Evolutionary conservation across 2,888 invertebrate species (phyloP).

Genomic region (Siphlonurus alternatus): DNA sequence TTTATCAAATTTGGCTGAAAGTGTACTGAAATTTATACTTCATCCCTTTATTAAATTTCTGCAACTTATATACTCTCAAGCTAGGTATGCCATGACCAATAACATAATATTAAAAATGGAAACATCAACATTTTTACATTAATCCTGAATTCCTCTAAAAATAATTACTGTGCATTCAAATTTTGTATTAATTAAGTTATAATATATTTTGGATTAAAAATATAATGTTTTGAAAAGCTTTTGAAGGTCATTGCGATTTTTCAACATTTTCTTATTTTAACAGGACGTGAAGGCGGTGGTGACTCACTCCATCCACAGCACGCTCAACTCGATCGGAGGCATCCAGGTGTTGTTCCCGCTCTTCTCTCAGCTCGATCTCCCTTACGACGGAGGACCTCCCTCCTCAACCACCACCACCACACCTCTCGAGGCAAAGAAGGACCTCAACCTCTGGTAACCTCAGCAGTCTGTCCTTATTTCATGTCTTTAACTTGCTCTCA

Average conservation of each 20-base stretch:
- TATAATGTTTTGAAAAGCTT: no score
- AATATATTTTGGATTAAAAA: not conserved
- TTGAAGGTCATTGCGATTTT: not conserved
- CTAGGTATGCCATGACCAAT: no score
- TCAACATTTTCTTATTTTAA: slow-evolving; percentile 19
- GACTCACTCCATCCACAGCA: slow-evolving; percentile 97
- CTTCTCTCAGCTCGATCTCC: slow-evolving; percentile 92
- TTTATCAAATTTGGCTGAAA: no score
- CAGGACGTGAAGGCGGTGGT: slow-evolving; percentile 98
- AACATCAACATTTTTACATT: no score
- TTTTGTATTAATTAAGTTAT: not conserved
- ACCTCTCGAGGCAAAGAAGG: slow-evolving; percentile 55
- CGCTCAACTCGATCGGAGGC: slow-evolving; percentile 96
- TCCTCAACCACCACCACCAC: slow-evolving; percentile 23
- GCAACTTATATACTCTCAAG: no score
- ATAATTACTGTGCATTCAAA: no score
- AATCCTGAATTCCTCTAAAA: no score
- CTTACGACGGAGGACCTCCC: slow-evolving; percentile 56
- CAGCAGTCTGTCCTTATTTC: not conserved
- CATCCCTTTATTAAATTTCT: no score
- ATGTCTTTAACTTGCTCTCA: not conserved
- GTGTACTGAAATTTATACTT: no score
- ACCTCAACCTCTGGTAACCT: slow-evolving; percentile 73
- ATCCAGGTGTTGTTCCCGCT: slow-evolving; percentile 95
- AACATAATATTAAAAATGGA: no score